Percentiles rank a stretch among this genome's conserved stretches.
phyloP scores from a whole-genome alignment of 1,140 invertebrate genomes.

The Drosophila sproati region DNA sequence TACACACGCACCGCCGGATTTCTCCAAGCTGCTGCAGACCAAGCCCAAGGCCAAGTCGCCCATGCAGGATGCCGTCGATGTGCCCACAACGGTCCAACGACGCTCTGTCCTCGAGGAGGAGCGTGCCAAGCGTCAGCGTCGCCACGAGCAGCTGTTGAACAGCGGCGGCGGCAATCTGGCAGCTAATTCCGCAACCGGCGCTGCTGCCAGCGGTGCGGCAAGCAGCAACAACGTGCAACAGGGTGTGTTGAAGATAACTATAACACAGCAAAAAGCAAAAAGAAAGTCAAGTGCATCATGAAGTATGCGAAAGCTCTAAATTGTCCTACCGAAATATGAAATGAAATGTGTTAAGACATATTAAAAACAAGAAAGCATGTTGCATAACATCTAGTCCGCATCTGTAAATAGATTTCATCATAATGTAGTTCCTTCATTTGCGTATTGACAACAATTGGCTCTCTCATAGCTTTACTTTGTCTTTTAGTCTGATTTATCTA shows the following conservation, averaged over 20 bases:
- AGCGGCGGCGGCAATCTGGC: slow-evolving; percentile 27
- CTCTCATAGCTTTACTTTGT: too few relatives aligned
- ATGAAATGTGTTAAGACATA: neutral
- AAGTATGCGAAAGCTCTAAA: slow-evolving; percentile 27
- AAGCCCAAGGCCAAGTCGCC: slow-evolving; percentile 82
- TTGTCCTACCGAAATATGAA: slow-evolving; percentile 11
- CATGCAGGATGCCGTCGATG: slow-evolving; percentile 78
- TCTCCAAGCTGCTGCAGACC: slow-evolving; percentile 78
- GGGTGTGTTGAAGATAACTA: slow-evolving; percentile 70
- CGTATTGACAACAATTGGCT: too few relatives aligned
- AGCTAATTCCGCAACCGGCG: slow-evolving; percentile 9
- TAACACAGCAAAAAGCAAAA: slow-evolving; percentile 38
- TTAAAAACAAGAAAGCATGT: neutral
- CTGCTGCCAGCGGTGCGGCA: slow-evolving; percentile 15
- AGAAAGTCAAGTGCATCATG: slow-evolving; percentile 3
- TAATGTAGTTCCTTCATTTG: too few relatives aligned
- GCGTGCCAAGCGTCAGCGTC: slow-evolving; percentile 74
- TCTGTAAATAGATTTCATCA: too few relatives aligned
- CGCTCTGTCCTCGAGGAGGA: slow-evolving; percentile 81
- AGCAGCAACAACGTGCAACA: slow-evolving; percentile 37
- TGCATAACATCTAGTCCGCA: too few relatives aligned
- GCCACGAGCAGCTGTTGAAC: slow-evolving; percentile 70
- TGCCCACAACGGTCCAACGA: slow-evolving; percentile 69
- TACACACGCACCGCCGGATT: slow-evolving; percentile 74
- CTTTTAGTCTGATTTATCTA: too few relatives aligned